Conservation (phyloP, 23 tunicate species). For the Botrylloides violaceus region DNA sequence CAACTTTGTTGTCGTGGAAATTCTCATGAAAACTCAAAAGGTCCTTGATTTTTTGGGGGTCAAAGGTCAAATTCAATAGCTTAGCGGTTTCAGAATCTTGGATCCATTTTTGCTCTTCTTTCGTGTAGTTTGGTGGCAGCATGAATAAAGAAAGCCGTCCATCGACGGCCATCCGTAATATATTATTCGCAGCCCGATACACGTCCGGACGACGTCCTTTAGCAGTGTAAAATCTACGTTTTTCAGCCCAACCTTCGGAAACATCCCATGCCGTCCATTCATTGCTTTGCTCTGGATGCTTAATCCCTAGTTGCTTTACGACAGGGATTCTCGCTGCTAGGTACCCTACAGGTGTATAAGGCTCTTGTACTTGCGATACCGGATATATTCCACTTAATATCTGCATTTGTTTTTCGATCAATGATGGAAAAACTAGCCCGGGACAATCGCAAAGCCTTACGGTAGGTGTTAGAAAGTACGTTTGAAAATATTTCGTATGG, state of each 20-base stretch:
- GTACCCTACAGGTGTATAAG: conserved; percentile 90
- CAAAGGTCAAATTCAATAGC: not conserved
- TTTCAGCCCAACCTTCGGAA: conserved; percentile 88
- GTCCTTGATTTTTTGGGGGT: not conserved
- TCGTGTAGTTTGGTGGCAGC: conserved; percentile 66
- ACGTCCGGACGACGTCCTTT: conserved; percentile 85
- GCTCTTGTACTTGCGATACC: conserved; percentile 88
- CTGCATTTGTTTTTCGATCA: conserved; percentile 75
- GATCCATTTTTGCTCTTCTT: conserved; percentile 12
- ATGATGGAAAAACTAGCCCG: conserved; percentile 92
- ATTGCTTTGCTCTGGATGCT: conserved; percentile 21
- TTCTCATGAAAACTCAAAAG: conserved; percentile 4
- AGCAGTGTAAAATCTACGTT: conserved; percentile 62
- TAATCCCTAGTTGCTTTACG: conserved; percentile 42
- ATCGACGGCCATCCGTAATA: conserved; percentile 88
- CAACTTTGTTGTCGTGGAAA: not conserved
- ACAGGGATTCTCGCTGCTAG: conserved; percentile 71
- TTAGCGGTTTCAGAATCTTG: not conserved
- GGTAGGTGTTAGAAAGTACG: conserved; percentile 57
- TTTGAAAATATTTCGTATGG: conserved; percentile 93
- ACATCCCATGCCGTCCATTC: conserved; percentile 94
- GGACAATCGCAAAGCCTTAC: conserved; percentile 85
- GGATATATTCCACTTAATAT: conserved; percentile 91
- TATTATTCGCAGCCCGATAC: conserved; percentile 80
- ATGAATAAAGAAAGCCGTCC: conserved; percentile 81